Conservation (phyloP, 2,113 vertebrate species). For the Alethe diademata region DNA sequence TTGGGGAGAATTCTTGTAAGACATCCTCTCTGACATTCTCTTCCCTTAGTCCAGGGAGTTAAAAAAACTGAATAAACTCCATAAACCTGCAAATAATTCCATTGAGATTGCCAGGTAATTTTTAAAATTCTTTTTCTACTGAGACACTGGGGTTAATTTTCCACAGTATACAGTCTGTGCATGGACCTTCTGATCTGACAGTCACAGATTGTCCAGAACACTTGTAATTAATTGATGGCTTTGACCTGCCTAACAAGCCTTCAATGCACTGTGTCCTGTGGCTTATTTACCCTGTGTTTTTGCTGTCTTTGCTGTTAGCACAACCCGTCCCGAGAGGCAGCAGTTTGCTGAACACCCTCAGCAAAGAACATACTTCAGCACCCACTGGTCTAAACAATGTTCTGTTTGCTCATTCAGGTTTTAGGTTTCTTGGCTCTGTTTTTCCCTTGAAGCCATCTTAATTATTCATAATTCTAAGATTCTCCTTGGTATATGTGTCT, state of each 20-base stretch:
- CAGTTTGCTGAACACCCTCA: not conserved
- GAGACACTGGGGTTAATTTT: not conserved
- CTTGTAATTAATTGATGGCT: not conserved
- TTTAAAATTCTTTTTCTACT: not conserved
- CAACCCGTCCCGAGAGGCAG: not conserved
- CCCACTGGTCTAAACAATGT: not conserved
- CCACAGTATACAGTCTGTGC: not conserved
- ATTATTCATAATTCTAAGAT: not conserved
- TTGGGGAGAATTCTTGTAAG: not conserved
- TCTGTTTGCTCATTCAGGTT: not conserved
- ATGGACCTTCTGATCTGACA: not conserved
- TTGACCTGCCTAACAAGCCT: not conserved
- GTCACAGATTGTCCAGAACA: not conserved
- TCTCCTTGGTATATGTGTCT: not conserved
- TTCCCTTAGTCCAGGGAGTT: not conserved
- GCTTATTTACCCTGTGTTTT: not conserved
- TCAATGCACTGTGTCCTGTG: not conserved
- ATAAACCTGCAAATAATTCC: not conserved
- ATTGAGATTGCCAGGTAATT: not conserved
- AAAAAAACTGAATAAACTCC: not conserved
- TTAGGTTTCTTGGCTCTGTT: not conserved
- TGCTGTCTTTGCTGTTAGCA: not conserved
- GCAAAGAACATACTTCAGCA: not conserved
- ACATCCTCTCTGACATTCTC: not conserved
- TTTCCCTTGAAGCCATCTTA: not conserved